Conservation (phyloP, 2,888 invertebrate species). For the Isotomurus palustris region DNA sequence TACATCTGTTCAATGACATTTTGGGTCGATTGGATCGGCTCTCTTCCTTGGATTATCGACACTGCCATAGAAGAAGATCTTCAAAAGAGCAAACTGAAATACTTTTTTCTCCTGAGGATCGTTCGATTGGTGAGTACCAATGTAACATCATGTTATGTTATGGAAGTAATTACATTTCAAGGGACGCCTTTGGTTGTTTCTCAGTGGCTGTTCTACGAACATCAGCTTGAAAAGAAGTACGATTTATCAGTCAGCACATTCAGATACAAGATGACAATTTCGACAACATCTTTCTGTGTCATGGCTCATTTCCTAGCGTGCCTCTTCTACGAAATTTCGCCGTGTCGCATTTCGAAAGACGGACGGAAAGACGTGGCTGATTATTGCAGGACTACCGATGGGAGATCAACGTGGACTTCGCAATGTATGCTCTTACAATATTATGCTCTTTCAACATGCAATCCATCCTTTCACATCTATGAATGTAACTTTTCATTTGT, state of each 20-base stretch:
- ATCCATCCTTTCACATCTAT: neutral
- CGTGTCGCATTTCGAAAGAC: neutral
- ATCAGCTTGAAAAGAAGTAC: slow-evolving; percentile 21
- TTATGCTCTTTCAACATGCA: neutral
- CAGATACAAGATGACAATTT: slow-evolving; percentile 35
- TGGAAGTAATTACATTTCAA: neutral
- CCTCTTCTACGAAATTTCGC: slow-evolving; percentile 35
- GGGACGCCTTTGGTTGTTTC: slow-evolving; percentile 3
- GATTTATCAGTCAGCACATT: slow-evolving; percentile 35
- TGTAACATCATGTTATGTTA: no score
- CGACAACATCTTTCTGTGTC: slow-evolving; percentile 34
- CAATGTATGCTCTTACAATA: slow-evolving; percentile 3
- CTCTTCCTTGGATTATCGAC: slow-evolving; percentile 23
- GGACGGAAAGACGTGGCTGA: neutral
- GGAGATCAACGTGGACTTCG: slow-evolving; percentile 7
- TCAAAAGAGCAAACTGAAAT: neutral
- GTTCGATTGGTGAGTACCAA: slow-evolving; percentile 16
- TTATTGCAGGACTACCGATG: neutral
- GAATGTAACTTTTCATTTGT: neutral
- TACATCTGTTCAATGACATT: slow-evolving; percentile 29
- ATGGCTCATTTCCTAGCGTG: slow-evolving; percentile 43
- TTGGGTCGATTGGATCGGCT: slow-evolving; percentile 24
- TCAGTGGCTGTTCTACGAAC: slow-evolving; percentile 29
- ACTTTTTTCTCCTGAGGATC: slow-evolving; percentile 6
- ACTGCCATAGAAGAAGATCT: neutral